Base-by-base conservation (phyloP, 2,888 invertebrate genomes). In the Mythimna vitellina region DNA sequence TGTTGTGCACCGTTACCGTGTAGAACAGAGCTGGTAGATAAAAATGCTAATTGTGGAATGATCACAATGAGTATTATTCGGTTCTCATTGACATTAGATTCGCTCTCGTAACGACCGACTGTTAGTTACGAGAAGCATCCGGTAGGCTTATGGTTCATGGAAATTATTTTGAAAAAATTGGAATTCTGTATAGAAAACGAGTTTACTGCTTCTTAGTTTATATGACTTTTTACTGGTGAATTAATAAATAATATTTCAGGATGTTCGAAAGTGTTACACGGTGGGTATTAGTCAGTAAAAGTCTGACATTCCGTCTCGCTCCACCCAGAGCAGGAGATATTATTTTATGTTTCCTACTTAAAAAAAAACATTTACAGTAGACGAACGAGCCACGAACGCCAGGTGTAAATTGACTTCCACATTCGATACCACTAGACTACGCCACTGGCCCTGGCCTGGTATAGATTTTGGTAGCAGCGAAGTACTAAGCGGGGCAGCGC, bases 111-210 rank as follows among this genome's bases (percentile, higher is more conserved):
- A 85, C 80, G 77, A 83, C 72, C 60, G 78, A 86, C 89, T 89
- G 91, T 92, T 92, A 91, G 83, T 91, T 90, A 84, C 85, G 70
- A 90, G 91, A 91, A 90, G 81, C 89, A 90, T 91, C 89, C 90
- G 90, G 89, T 87, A 80, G 84, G 69, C 76, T 84, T 85, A 75
- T 81, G 81, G 81, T 81, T 82, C 82, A 87, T 86, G 86, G 88
- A 86, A 88, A 86, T 77, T 74, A 79, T 82, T 81, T 70, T n/a
- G n/a, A 76, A 85, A 86, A 90, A 88, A 86, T 83, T 82, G 81
- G 89, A 83, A 90, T 81, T 89, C 89, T 74, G 57, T 74, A 22
- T 10, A 42, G 17, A 20, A 46, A 46, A 46, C 14, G 46, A 20
- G 46, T 20, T 46, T 1, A 46, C 7, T 17, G 20, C 17, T 46